Evolutionary conservation across 2,797 vertebrate genomes (phyloP), one percentile per base, ranked within the genome.

Genomic region (Holocentrus rufus): DNA sequence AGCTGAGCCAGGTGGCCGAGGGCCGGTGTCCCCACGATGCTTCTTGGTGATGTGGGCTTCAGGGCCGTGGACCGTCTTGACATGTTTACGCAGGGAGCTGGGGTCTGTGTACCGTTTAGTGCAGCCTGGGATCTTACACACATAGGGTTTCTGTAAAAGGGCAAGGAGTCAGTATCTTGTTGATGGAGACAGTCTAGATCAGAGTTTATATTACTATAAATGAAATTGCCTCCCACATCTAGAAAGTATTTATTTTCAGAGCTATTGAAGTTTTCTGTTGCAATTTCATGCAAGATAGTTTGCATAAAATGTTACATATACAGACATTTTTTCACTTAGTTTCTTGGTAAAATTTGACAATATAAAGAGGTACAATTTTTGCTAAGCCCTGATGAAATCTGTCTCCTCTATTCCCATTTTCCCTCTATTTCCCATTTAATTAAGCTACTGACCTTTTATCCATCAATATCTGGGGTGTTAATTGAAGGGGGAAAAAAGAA

Each of bases 51-150:
- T 96, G 7, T 99, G 98, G 63, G 98, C 98, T 1, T 99, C 98
- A 0, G 98, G 98, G 3, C 98, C 98, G 0, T 99, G 98, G 23
- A 99, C 98, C 0, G 98, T 99, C 88, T 99, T 99, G 36, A 99
- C 98, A 0, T 99, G 98, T 67, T 99, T 99, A 18, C 98, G 92
- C 67, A 99, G 91, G 0, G 98, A 99, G 83, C 98, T 99, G 53
- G 98, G 98, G 78, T 99, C 98, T 0, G 98, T 99, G 92, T 98
- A 99, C 54, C 98, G 95, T 78, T 99, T 99, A 77, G 96, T 99
- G 90, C 97, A 99, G 83, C 97, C 97, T 0, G 97, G 97, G 25
- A 99, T 97, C 90, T 99, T 99, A 73, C 98, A 99, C 10, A 99
- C 95, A 0, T 99, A 99, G 0, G 98, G 98, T 92, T 99, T 99